Conservation (phyloP, 2,797 vertebrate genomes). For the Bufotes viridis region DNA sequence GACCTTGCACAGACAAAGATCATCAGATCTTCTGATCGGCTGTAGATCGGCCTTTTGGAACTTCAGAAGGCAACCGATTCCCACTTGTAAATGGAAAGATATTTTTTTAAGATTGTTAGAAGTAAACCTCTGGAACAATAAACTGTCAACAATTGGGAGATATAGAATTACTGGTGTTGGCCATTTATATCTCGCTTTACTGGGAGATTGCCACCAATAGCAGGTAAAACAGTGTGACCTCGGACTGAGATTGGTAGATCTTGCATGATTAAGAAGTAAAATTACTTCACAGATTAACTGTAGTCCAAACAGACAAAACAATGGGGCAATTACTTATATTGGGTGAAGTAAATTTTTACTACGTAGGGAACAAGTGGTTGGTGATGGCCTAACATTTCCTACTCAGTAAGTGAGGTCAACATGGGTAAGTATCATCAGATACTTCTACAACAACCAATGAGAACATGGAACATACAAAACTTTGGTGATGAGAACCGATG, state of each 20-base stretch:
- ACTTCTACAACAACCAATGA: neutral
- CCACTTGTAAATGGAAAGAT: too few relatives aligned
- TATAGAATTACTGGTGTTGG: neutral
- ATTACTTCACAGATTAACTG: neutral
- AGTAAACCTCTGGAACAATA: neutral
- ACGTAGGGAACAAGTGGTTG: neutral
- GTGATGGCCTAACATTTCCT: neutral
- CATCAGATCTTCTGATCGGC: neutral
- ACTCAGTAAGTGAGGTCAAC: neutral
- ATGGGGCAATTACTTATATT: neutral
- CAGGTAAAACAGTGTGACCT: neutral
- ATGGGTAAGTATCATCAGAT: neutral
- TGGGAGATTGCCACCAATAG: neutral
- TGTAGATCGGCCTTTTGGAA: too few relatives aligned
- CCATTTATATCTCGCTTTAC: neutral
- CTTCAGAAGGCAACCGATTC: too few relatives aligned
- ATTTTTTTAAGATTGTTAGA: neutral
- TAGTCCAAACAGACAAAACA: neutral
- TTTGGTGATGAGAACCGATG: neutral
- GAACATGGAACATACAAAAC: neutral
- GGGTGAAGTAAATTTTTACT: neutral
- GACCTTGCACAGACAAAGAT: too few relatives aligned
- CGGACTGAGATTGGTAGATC: neutral
- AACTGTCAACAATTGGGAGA: neutral
- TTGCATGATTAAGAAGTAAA: neutral